A percentile compares a stretch with the other conserved stretches of the same genome.
Conservation (phyloP, 2,113 vertebrate genomes). For the Hippopotamus amphibius region DNA sequence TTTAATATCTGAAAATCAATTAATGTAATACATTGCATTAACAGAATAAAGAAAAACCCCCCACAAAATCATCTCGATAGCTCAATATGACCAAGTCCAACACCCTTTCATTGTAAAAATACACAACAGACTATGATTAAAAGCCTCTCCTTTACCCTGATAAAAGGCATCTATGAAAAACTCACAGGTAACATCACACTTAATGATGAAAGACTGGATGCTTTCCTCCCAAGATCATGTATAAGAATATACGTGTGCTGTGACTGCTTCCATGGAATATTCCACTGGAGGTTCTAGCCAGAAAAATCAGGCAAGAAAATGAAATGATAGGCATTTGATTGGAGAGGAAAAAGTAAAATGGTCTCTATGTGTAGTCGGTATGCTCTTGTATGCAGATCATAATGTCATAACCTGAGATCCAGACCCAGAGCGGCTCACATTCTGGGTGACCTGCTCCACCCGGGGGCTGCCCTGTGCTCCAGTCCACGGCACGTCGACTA, state of each 20-base stretch:
- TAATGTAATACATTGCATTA: neutral
- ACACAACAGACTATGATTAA: neutral
- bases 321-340: neutral
- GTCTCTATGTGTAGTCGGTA: neutral
- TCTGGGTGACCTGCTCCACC: rapidly evolving
- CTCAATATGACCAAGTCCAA: neutral
- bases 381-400: neutral
- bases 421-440: neutral
- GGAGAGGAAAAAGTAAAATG: neutral
- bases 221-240: neutral
- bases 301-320: neutral
- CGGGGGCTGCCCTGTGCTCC: rapidly evolving
- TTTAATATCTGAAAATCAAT: neutral
- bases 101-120: neutral
- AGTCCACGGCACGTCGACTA: rapidly evolving
- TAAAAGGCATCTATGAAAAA: neutral
- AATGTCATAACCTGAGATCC: neutral
- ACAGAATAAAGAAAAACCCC: neutral
- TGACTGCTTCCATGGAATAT: neutral
- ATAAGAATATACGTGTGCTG: neutral
- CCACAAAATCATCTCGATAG: neutral
- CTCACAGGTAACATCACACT: neutral
- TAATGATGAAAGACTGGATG: neutral
- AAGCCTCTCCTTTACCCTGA: neutral
- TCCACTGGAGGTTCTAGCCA: neutral